These are phyloP conservation scores for Adelognathus sp. DNA, from an alignment of 2,888 invertebrate species.

Conservation along the genomic window DNA sequence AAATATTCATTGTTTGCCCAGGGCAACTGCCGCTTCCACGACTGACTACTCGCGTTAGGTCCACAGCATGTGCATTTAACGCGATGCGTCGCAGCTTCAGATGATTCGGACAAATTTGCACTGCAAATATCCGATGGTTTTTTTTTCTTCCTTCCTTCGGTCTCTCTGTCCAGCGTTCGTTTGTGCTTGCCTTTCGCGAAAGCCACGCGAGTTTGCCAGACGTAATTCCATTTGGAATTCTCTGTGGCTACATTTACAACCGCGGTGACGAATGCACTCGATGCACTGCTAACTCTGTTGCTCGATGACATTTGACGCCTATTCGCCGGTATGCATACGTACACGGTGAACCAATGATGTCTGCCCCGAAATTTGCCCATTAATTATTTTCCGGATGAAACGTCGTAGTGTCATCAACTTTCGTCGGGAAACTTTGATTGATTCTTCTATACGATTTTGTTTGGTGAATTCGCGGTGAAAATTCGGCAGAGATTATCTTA, in stretches of 20 bases:
- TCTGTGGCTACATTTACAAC: slow-evolving; percentile 31
- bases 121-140: slow-evolving; percentile 29
- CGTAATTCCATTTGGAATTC: slow-evolving; percentile 50
- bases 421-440: not conserved
- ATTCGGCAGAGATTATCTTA: too few species aligned
- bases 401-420: slow-evolving; percentile 11
- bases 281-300: slow-evolving; percentile 13
- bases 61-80: not conserved
- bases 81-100: not conserved
- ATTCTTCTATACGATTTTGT: not conserved
- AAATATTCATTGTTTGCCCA: not conserved
- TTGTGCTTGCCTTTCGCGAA: slow-evolving; percentile 20
- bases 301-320: not conserved
- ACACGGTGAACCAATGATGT: not conserved
- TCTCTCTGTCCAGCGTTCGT: not conserved
- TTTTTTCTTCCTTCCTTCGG: not conserved
- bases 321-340: not conserved
- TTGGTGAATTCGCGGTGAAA: not conserved
- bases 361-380: slow-evolving; percentile 6
- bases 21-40: not conserved
- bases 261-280: not conserved
- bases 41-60: not conserved
- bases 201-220: slow-evolving; percentile 27
- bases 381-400: not conserved
- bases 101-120: slow-evolving; percentile 23